Evolutionary conservation across 2,797 vertebrate species (phyloP).

Genomic region (Trichosurus vulpecula): DNA sequence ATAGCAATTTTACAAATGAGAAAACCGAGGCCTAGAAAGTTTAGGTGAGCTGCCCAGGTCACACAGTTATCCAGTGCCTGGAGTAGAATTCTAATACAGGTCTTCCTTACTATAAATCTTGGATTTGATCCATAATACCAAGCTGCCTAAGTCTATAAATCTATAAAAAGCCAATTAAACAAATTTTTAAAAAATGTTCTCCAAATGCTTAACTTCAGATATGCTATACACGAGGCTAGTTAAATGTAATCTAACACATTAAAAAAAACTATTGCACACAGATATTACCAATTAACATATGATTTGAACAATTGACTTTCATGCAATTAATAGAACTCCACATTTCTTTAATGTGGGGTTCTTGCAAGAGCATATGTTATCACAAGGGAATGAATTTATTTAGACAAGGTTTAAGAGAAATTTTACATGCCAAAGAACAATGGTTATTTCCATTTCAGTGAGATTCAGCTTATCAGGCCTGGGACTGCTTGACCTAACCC

Average conservation of each 20-base stretch:
- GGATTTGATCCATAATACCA: background rate
- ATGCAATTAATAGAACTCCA: conserved; percentile 82
- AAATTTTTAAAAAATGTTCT: conserved; percentile 71
- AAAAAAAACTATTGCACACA: conserved; percentile 82
- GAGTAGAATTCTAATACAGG: background rate
- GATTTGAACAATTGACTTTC: conserved; percentile 84
- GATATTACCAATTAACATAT: conserved; percentile 85
- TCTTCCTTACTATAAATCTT: background rate
- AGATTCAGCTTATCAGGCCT: conserved; percentile 15
- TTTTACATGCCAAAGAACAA: conserved; percentile 21
- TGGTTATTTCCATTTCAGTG: conserved; percentile 41
- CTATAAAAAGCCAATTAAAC: conserved; percentile 73
- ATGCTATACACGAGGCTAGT: conserved; percentile 80
- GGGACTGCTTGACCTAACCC: conserved; percentile 45
- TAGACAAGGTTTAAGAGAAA: conserved; percentile 70
- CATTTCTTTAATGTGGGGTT: conserved; percentile 82
- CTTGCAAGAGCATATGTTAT: conserved; percentile 82
- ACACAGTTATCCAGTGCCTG: background rate
- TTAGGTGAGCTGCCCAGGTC: background rate
- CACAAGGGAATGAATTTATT: conserved; percentile 80
- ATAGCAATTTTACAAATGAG: background rate
- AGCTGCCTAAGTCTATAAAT: background rate
- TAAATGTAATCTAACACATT: conserved; percentile 83
- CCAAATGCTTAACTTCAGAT: conserved; percentile 79
- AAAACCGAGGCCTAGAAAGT: background rate